Conservation (phyloP, 2,888 invertebrate genomes). For the Tachina lurida region DNA sequence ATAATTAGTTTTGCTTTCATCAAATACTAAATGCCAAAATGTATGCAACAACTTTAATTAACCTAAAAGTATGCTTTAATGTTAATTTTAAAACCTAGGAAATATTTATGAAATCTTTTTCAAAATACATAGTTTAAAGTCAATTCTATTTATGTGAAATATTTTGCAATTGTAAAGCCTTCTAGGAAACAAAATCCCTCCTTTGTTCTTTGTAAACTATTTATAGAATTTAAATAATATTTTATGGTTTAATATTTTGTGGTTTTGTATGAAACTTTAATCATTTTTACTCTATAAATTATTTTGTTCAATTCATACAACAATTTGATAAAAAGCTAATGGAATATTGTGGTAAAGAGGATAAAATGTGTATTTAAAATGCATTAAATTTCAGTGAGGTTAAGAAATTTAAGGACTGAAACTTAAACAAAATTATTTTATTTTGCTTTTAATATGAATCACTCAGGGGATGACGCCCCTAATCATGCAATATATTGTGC, state of each 20-base stretch:
- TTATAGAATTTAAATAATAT: conserved; percentile 7
- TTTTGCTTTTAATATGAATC: too few species aligned
- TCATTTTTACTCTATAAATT: not conserved
- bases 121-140: not conserved
- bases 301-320: not conserved
- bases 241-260: conserved; percentile 29
- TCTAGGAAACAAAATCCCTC: not conserved
- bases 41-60: not conserved
- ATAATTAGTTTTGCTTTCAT: not conserved
- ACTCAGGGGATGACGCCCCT: too few species aligned
- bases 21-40: not conserved
- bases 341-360: conserved; percentile 18
- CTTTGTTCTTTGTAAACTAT: not conserved
- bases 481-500: too few species aligned
- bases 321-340: conserved; percentile 10
- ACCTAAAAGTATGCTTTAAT: conserved; percentile 16
- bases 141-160: not conserved
- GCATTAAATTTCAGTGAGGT: too few species aligned
- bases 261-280: conserved; percentile 19
- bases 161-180: not conserved
- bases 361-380: not conserved
- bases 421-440: not conserved
- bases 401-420: too few species aligned
- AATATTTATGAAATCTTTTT: not conserved
- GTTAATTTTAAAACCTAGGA: not conserved